Conservation (phyloP, 2,113 vertebrate species). For the Piaya cayana region DNA sequence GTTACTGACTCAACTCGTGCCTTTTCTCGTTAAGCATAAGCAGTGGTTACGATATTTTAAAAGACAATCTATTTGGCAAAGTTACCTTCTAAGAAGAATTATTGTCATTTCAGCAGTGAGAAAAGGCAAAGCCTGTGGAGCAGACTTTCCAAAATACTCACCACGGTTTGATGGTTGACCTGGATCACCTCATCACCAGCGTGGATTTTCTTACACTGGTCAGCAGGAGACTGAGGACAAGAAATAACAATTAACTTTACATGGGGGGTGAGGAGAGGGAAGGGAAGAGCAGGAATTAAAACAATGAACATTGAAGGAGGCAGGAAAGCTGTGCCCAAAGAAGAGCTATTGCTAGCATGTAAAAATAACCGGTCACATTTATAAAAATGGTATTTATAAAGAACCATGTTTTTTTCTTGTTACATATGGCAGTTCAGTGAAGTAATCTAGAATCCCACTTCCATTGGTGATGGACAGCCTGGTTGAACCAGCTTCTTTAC, state of each 20-base stretch:
- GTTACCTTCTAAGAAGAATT: neutral
- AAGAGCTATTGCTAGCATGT: neutral
- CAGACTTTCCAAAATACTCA: slow-evolving; percentile 59
- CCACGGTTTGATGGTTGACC: slow-evolving; percentile 79
- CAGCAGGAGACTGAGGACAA: slow-evolving; percentile 78
- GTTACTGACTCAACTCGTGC: neutral
- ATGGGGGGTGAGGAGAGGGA: accelerated
- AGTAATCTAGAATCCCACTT: neutral
- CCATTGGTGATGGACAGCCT: neutral
- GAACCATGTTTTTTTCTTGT: neutral
- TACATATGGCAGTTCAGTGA: neutral
- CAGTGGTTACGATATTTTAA: neutral
- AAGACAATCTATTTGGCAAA: neutral
- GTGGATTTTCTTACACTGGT: slow-evolving; percentile 83
- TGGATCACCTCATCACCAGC: slow-evolving; percentile 79
- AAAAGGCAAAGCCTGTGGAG: neutral
- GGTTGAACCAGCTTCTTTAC: neutral
- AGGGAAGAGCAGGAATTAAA: neutral
- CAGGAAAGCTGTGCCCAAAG: neutral
- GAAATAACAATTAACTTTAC: neutral
- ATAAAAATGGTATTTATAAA: neutral
- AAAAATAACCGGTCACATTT: neutral
- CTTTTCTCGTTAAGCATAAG: neutral
- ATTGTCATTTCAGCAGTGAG: neutral
- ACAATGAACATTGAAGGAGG: neutral